Percentiles rank a stretch among this genome's conserved stretches.
Conservation (phyloP, 2,113 vertebrate genomes). For the Odobenus rosmarus region DNA sequence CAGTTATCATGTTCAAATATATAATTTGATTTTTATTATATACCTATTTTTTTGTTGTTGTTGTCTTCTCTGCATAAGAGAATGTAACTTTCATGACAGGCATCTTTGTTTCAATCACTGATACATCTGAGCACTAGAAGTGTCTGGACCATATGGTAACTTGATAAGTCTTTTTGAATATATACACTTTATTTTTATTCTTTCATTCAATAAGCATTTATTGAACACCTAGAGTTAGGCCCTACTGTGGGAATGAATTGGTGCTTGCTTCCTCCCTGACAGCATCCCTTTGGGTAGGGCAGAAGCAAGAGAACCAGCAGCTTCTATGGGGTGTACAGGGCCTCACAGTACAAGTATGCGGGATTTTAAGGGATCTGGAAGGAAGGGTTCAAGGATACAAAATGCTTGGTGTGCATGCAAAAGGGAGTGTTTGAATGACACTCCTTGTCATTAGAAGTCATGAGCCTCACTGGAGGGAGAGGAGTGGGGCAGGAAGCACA, state of each 20-base stretch:
- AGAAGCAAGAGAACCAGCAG: not conserved
- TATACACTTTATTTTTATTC: not conserved
- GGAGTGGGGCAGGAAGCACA: not conserved
- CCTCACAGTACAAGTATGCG: accelerated
- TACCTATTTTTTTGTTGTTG: not conserved
- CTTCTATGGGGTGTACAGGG: accelerated
- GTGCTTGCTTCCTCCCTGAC: not conserved
- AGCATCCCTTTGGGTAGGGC: not conserved
- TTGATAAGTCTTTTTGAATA: not conserved
- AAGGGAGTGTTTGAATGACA: accelerated
- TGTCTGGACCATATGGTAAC: not conserved
- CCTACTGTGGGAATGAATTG: accelerated
- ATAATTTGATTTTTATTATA: not conserved
- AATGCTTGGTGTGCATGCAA: accelerated
- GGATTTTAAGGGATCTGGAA: accelerated
- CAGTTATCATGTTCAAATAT: too few relatives aligned
- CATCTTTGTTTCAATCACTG: not conserved
- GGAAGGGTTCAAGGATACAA: too few relatives aligned
- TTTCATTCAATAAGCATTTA: not conserved
- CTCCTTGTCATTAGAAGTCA: accelerated
- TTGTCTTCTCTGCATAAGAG: too few relatives aligned
- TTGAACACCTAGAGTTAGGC: not conserved
- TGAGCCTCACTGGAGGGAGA: not conserved
- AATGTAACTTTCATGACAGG: not conserved
- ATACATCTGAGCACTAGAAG: not conserved